These are phyloP conservation scores for Camponotus vicinus DNA, from an alignment of 1,140 invertebrate species.

Conservation along the genomic window DNA sequence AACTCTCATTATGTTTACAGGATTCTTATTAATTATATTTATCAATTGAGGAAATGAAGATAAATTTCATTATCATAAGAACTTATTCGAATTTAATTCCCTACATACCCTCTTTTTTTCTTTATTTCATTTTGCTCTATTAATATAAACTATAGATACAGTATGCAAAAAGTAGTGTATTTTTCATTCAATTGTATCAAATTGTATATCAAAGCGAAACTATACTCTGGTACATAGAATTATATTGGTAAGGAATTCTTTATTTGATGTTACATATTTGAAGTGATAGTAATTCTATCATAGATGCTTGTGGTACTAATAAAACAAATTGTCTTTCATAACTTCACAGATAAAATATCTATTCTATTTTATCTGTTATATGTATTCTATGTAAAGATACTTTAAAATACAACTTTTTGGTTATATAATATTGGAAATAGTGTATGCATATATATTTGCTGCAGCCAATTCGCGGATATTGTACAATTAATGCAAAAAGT, in stretches of 20 bases:
- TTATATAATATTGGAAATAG: constrained; percentile 24
- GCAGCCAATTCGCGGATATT: not conserved
- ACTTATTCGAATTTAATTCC: not conserved
- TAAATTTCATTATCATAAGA: not conserved
- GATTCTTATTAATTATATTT: not conserved
- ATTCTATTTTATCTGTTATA: constrained; percentile 18
- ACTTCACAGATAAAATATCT: constrained; percentile 4
- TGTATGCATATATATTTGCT: not conserved
- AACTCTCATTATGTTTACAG: not conserved
- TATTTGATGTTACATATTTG: not conserved
- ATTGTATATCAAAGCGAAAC: not conserved
- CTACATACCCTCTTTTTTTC: not conserved
- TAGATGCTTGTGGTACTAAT: not conserved
- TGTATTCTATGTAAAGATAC: not conserved
- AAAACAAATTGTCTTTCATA: constrained; percentile 9
- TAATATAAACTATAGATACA: constrained; percentile 22
- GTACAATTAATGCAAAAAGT: constrained; percentile 27
- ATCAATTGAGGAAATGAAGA: not conserved
- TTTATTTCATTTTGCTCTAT: not conserved
- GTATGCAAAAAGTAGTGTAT: not conserved
- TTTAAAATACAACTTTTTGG: constrained; percentile 15
- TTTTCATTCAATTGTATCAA: constrained; percentile 32
- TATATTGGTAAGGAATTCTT: not conserved
- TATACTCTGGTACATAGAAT: not conserved
- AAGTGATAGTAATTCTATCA: constrained; percentile 8